Conservation (phyloP, 2,888 invertebrate genomes). For the Drosophila robusta region DNA sequence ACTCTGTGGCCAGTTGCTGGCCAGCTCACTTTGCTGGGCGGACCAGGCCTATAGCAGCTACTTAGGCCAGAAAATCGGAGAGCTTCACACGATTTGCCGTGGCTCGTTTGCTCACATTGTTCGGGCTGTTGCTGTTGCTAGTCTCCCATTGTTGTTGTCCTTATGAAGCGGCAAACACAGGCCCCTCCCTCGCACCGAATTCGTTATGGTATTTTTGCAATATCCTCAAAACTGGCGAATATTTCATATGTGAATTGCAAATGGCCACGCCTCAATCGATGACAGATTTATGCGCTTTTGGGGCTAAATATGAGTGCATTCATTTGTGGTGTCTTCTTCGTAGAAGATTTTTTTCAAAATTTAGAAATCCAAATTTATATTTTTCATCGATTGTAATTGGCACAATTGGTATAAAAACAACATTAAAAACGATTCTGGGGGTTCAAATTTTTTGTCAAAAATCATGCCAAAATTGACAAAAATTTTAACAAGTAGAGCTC, state of each 20-base stretch:
- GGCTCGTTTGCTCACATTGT: conserved; percentile 60
- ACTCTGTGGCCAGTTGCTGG: conserved; percentile 35
- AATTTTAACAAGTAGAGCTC: no score
- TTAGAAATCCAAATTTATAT: no score
- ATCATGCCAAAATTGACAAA: no score
- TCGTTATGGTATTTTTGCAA: conserved; percentile 30
- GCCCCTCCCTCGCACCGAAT: conserved; percentile 37
- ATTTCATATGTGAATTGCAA: conserved; percentile 23
- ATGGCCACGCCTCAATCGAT: conserved; percentile 20
- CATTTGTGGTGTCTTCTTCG: not conserved
- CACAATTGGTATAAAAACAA: no score
- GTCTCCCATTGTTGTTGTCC: conserved; percentile 8
- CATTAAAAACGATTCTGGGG: no score
- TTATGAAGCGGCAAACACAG: conserved; percentile 48
- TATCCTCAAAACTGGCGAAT: conserved; percentile 25
- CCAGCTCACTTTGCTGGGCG: conserved; percentile 45
- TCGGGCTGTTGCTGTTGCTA: conserved; percentile 14
- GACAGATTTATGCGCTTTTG: conserved; percentile 47
- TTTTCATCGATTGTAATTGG: no score
- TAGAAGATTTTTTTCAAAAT: no score
- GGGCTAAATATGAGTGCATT: not conserved
- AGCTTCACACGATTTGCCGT: conserved; percentile 68
- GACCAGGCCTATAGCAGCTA: conserved; percentile 48
- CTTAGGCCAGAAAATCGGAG: conserved; percentile 63
- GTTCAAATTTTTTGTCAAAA: no score